phyloP scores from a whole-genome alignment of 2,888 invertebrate species.

The Hesperia comma region DNA sequence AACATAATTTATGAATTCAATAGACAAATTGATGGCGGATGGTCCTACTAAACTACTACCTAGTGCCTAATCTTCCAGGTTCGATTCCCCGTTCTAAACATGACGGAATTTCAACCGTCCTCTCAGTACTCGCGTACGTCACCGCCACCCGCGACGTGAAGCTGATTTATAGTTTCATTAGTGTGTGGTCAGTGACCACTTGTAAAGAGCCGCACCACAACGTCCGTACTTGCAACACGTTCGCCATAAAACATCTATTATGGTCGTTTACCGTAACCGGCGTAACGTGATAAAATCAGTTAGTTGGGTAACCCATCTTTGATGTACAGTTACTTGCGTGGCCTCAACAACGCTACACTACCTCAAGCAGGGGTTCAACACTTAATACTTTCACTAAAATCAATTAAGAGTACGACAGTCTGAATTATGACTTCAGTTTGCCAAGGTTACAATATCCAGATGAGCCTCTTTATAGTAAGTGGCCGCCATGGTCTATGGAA shows the following conservation, averaged over 20 bases:
- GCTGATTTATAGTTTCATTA: slow-evolving; percentile 9
- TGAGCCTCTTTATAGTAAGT: not conserved
- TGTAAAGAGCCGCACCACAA: slow-evolving; percentile 4
- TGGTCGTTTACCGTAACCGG: slow-evolving; percentile 15
- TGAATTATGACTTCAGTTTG: too few species aligned
- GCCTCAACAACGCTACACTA: not conserved
- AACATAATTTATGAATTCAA: too few species aligned
- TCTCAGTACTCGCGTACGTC: not conserved
- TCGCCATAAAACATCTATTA: slow-evolving; percentile 18
- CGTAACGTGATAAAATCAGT: slow-evolving; percentile 20
- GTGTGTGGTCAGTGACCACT: slow-evolving; percentile 8
- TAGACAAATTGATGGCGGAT: too few species aligned
- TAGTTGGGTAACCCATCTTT: slow-evolving; percentile 12
- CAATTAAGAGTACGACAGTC: too few species aligned
- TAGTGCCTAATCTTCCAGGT: too few species aligned
- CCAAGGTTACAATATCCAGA: too few species aligned
- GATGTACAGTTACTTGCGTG: slow-evolving; percentile 9
- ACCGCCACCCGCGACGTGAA: slow-evolving; percentile 5
- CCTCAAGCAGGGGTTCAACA: not conserved
- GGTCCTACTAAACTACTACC: too few species aligned
- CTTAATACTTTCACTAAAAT: slow-evolving; percentile 6
- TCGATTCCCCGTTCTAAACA: too few species aligned
- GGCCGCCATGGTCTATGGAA: not conserved
- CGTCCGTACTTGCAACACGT: slow-evolving; percentile 10
- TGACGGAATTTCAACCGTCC: too few species aligned